Conservation (phyloP, 1,140 invertebrate genomes). For the Drosophila funebris region DNA sequence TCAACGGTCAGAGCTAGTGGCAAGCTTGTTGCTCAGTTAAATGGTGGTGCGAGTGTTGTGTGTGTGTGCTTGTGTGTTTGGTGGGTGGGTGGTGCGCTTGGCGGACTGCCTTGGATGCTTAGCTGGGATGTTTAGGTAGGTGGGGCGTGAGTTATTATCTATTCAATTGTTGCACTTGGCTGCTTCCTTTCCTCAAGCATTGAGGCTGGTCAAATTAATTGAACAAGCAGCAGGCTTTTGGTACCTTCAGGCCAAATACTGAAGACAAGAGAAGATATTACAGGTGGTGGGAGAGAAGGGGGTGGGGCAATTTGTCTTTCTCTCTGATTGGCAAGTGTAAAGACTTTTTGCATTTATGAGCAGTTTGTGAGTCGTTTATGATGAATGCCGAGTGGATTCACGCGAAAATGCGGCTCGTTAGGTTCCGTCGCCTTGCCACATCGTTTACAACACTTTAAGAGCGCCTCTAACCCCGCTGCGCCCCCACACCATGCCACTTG, state of each 20-base stretch:
- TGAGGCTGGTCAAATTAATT: conserved; percentile 66
- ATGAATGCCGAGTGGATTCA: conserved; percentile 59
- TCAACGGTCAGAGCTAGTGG: conserved; percentile 72
- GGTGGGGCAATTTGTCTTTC: not conserved
- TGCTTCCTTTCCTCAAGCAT: conserved; percentile 65
- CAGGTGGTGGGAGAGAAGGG: not conserved
- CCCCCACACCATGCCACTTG: not conserved
- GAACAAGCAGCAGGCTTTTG: conserved; percentile 36
- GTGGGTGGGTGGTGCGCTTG: conserved; percentile 33
- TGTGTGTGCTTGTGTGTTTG: conserved; percentile 8
- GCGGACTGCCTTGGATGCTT: conserved; percentile 4
- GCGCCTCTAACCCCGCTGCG: not conserved
- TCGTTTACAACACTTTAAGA: conserved; percentile 78
- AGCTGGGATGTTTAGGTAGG: conserved; percentile 57
- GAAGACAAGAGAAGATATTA: not conserved
- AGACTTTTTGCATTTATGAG: conserved; percentile 52
- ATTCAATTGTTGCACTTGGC: conserved; percentile 83
- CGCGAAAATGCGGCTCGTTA: conserved; percentile 55
- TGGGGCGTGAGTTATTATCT: conserved; percentile 83
- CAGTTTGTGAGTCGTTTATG: conserved; percentile 50
- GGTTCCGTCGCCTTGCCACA: conserved; percentile 52
- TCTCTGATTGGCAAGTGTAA: conserved; percentile 50
- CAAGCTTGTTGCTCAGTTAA: conserved; percentile 51
- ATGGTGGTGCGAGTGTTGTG: conserved; percentile 7
- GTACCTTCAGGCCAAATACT: conserved; percentile 2